These are phyloP conservation scores for Agapornis roseicollis DNA, from an alignment of 2,113 vertebrate species.

Conservation along the genomic window DNA sequence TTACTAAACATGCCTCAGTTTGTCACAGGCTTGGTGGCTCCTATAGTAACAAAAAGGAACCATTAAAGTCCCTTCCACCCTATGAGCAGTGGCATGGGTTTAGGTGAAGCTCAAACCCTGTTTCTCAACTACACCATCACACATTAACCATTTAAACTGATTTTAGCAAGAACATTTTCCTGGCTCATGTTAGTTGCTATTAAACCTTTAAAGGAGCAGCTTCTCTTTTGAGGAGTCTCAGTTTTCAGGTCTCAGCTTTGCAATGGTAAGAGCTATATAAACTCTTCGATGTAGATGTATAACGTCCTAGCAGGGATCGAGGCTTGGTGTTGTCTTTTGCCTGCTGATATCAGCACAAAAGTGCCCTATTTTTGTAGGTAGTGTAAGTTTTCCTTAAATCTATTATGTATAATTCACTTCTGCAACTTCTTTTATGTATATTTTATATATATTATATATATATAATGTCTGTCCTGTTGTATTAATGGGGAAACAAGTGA, in stretches of 20 bases:
- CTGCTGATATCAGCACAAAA: not conserved
- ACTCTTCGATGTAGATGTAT: not conserved
- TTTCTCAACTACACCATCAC: not conserved
- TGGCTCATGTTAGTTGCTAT: not conserved
- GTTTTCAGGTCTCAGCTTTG: not conserved
- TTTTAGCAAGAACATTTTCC: not conserved
- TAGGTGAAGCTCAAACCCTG: not conserved
- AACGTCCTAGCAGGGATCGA: not conserved
- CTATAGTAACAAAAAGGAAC: not conserved
- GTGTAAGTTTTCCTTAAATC: not conserved
- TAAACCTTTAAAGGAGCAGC: not conserved
- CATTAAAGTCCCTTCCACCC: not conserved
- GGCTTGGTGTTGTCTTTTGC: not conserved
- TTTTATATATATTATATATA: not conserved
- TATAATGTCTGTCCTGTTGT: not conserved
- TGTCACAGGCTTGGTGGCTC: not conserved
- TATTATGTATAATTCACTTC: accelerated
- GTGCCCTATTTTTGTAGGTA: not conserved
- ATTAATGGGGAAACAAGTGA: not conserved
- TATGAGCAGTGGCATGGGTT: not conserved
- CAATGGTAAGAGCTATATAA: not conserved
- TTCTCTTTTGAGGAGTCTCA: not conserved
- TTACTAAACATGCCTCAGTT: not conserved
- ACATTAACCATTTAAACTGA: not conserved
- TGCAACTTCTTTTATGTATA: not conserved